phyloP scores from a whole-genome alignment of 2,888 invertebrate species.

The Tetramorium bicarinatum region DNA sequence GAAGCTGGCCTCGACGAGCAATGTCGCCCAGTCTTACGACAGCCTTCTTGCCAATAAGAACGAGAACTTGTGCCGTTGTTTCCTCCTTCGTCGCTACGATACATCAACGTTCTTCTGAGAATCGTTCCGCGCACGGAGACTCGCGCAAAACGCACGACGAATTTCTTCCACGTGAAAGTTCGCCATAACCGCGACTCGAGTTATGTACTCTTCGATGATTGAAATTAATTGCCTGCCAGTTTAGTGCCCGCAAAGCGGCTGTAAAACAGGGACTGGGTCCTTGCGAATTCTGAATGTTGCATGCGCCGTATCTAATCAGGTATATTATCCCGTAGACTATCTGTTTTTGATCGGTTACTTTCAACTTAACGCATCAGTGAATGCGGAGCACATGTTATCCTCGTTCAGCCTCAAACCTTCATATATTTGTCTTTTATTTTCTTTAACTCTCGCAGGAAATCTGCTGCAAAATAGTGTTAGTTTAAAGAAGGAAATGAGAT shows the following conservation, averaged over 20 bases:
- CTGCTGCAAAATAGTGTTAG: neutral
- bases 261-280: neutral
- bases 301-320: constrained; percentile 27
- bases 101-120: constrained; percentile 42
- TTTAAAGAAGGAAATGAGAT: neutral
- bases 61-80: constrained; percentile 53
- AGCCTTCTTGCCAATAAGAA: constrained; percentile 79
- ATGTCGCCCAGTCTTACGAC: constrained; percentile 83
- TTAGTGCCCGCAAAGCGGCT: constrained; percentile 31
- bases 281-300: constrained; percentile 20
- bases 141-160: constrained; percentile 31
- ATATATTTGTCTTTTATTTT: neutral
- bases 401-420: neutral
- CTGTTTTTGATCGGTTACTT: neutral
- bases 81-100: constrained; percentile 8
- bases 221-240: constrained; percentile 41
- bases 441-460: neutral
- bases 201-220: constrained; percentile 46
- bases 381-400: neutral
- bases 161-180: constrained; percentile 45
- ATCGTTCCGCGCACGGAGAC: neutral
- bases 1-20: constrained; percentile 82
- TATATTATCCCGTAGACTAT: neutral
- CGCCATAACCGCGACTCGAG: constrained; percentile 27
- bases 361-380: neutral